phyloP scores from a whole-genome alignment of 2,113 vertebrate species.

The human region DNA sequence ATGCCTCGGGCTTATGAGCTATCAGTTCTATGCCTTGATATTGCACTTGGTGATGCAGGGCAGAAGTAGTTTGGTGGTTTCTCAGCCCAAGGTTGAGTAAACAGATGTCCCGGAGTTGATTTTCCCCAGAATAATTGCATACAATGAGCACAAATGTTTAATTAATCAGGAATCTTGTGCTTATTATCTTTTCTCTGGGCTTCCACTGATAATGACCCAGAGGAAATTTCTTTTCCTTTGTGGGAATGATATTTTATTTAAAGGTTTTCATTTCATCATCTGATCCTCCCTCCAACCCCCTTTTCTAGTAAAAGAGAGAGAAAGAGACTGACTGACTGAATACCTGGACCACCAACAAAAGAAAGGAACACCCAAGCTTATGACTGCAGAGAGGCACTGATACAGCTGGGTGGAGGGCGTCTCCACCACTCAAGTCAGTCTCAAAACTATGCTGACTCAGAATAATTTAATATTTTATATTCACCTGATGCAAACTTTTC shows the following conservation, averaged over 20 bases:
- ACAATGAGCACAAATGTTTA: slow-evolving; percentile 85
- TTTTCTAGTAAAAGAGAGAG: slow-evolving; percentile 52
- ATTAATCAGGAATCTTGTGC: slow-evolving; percentile 86
- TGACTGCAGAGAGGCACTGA: too few species aligned
- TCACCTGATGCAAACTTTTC: slow-evolving; percentile 74
- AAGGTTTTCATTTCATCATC: slow-evolving; percentile 78
- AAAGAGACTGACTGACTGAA: slow-evolving; percentile 33
- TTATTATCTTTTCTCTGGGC: slow-evolving; percentile 84
- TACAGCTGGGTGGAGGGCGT: background rate
- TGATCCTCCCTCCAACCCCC: background rate
- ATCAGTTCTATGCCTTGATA: background rate
- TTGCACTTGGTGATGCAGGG: slow-evolving; percentile 43
- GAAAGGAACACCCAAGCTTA: background rate
- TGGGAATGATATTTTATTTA: slow-evolving; percentile 87
- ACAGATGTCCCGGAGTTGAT: slow-evolving; percentile 80
- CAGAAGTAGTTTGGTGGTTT: slow-evolving; percentile 25
- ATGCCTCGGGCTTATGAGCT: background rate
- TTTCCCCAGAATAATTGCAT: slow-evolving; percentile 80
- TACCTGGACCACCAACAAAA: slow-evolving; percentile 48
- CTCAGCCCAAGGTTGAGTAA: slow-evolving; percentile 68
- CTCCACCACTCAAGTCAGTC: background rate
- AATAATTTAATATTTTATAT: slow-evolving; percentile 76
- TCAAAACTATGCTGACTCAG: slow-evolving; percentile 55
- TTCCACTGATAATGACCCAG: slow-evolving; percentile 87
- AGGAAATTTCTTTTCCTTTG: slow-evolving; percentile 84